Base-by-base conservation (phyloP, 2,113 vertebrate genomes). In the Ifrita kowaldi region DNA sequence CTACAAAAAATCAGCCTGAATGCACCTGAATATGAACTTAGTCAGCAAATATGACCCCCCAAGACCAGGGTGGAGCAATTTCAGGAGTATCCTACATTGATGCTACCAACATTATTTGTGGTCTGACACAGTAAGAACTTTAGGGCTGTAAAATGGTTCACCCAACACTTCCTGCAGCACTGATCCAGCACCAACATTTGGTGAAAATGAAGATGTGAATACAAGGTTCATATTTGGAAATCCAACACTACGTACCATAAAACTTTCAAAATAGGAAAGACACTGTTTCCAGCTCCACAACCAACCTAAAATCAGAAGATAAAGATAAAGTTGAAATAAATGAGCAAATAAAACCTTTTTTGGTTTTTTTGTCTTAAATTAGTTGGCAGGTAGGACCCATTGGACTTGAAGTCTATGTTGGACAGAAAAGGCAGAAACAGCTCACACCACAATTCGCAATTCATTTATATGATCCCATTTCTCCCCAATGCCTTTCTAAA, bases 221-320 rank as follows among this genome's bases (percentile, higher is more conserved):
- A 64, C 19, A 73, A 87, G 7, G 32, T 56, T 77, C 11, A 9
- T 14, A 69, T 35, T 15, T 87, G 70, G 87, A 94, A 94, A 86
- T 37, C 14, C 30, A 69, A 42, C 24, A 68, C 59, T 97, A 98
- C 98, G 94, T 95, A 99, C 98, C 96, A 84, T 12, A 99, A 97
- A 92, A 97, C 97, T 84, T 98, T 98, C 95, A 99, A 88, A 87
- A 99, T 98, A 64, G 99, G 99, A 97, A 99, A 99, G 70, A 99
- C 98, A 95, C 99, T 99, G 98, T 99, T 99, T 82, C 99, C 99
- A 95, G 98, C 98, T 65, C 99, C 99, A 97, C 99, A 99, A 87
- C 99, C 99, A 96, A 99, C 98, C 99, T 99, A 97, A 96, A 96
- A 97, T 79, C 33, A 84, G 68, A 95, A 89, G 41, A 97, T 23